Evolutionary conservation across 2,888 invertebrate species (phyloP).

Genomic region (Geotrupes spiniger): DNA sequence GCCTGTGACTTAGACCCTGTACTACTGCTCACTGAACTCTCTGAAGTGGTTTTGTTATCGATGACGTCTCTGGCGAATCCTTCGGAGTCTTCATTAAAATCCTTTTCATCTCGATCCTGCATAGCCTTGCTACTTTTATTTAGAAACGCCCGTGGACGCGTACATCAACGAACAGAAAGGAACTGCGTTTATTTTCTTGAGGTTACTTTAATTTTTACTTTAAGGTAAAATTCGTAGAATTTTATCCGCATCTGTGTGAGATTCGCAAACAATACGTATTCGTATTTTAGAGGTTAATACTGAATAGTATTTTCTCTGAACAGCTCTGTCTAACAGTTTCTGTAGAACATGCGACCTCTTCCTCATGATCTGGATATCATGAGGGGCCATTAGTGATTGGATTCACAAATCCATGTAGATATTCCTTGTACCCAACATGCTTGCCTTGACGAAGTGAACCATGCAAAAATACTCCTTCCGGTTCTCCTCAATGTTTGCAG

Average conservation of each 20-base stretch:
- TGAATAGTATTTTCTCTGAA: constrained; percentile 85
- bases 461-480: constrained; percentile 96
- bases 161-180: constrained; percentile 75
- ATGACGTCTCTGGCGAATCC: constrained; percentile 76
- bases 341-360: constrained; percentile 91
- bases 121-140: constrained; percentile 42
- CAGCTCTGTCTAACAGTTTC: constrained; percentile 90
- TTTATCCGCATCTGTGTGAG: constrained; percentile 79
- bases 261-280: constrained; percentile 88
- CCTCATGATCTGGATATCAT: constrained; percentile 92
- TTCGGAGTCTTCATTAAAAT: constrained; percentile 57
- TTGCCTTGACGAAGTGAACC: constrained; percentile 98
- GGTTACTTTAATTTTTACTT: constrained; percentile 40
- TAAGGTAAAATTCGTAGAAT: constrained; percentile 76
- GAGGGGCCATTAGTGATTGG: constrained; percentile 92
- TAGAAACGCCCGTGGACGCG: constrained; percentile 75
- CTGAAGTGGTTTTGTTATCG: constrained; percentile 45
- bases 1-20: constrained; percentile 24
- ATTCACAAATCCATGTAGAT: constrained; percentile 81
- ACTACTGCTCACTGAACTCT: constrained; percentile 27
- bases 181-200: constrained; percentile 45
- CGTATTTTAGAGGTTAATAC: constrained; percentile 95
- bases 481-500: no score
- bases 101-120: constrained; percentile 37
- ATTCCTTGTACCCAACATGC: constrained; percentile 89